Evolutionary conservation across 2,797 vertebrate genomes (phyloP).

Genomic region (Dromococcyx pavoninus): DNA sequence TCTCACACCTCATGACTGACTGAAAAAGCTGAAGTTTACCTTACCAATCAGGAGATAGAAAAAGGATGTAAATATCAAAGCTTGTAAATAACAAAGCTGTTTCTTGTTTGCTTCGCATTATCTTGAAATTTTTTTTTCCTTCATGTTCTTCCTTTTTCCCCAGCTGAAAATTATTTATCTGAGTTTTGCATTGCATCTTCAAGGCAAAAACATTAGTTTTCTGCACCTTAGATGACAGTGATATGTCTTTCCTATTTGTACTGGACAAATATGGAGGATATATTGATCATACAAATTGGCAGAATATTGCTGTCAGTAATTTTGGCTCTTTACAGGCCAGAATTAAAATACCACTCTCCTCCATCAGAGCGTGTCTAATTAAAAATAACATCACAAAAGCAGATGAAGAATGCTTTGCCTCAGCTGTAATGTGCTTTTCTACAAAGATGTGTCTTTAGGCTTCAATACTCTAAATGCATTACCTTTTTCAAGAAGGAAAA

Average conservation of each 20-base stretch:
- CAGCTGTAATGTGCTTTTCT: background rate
- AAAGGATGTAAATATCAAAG: background rate
- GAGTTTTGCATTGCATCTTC: background rate
- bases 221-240: background rate
- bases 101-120: background rate
- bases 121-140: background rate
- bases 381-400: background rate
- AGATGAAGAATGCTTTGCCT: background rate
- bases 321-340: background rate
- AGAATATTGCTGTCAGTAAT: background rate
- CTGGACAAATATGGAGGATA: background rate
- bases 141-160: background rate
- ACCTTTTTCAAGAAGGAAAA: background rate
- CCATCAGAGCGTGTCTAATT: constrained; percentile 54
- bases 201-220: background rate
- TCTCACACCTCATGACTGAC: background rate
- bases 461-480: background rate
- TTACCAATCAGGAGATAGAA: background rate
- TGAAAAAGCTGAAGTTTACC: background rate
- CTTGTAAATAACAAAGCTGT: background rate
- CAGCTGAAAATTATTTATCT: background rate
- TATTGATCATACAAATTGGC: background rate
- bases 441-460: background rate
- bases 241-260: background rate
- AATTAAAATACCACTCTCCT: constrained; percentile 36